phyloP scores from a whole-genome alignment of 2,797 vertebrate species.

The Coracias cyanogaster region DNA sequence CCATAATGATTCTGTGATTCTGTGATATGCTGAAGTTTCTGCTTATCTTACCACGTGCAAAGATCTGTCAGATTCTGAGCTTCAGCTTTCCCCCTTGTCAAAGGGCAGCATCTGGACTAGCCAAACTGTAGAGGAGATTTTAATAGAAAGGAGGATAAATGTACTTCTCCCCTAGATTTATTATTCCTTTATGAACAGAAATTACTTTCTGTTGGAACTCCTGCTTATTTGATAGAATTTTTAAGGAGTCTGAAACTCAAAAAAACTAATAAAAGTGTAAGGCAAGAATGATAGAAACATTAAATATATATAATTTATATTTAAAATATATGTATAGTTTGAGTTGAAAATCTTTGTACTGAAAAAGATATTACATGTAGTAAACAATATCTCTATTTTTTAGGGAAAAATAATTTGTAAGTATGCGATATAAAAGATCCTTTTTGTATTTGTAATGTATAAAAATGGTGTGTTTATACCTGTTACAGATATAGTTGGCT shows the following conservation, averaged over 20 bases:
- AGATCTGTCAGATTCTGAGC: background rate
- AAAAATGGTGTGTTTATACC: background rate
- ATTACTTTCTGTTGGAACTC: background rate
- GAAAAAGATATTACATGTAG: background rate
- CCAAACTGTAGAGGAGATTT: background rate
- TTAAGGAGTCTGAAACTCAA: background rate
- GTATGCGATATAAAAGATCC: background rate
- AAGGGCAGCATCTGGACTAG: conserved; percentile 34
- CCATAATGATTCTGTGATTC: too few relatives aligned
- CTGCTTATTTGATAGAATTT: background rate
- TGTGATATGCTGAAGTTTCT: conserved; percentile 4
- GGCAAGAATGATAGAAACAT: background rate
- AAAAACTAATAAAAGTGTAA: background rate
- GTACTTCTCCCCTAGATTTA: background rate
- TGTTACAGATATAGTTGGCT: background rate
- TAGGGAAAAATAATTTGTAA: background rate
- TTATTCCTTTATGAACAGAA: background rate
- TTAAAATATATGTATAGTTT: background rate
- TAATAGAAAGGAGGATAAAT: background rate
- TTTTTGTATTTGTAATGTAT: background rate
- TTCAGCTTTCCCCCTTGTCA: background rate
- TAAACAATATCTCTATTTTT: background rate
- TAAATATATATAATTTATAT: background rate
- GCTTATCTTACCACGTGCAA: conserved; percentile 12
- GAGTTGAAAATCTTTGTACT: background rate